These are phyloP conservation scores for Orchesellides sinensis DNA, from an alignment of 2,888 invertebrate species.

Conservation along the genomic window DNA sequence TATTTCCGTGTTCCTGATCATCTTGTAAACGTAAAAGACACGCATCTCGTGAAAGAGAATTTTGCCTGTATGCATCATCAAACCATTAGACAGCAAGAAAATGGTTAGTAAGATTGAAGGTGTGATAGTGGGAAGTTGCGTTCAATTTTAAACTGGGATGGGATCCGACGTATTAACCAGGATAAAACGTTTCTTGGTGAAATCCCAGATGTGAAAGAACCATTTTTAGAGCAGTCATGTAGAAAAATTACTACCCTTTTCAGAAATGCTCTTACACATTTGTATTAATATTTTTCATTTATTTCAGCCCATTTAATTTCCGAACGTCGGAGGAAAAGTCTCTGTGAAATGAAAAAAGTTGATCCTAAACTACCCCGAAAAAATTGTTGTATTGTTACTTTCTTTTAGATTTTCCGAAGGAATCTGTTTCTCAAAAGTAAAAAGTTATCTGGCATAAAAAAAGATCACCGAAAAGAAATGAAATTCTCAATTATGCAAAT, in stretches of 20 bases:
- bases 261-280: neutral
- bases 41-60: neutral
- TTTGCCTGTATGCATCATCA: slow-evolving; percentile 8
- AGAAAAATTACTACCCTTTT: slow-evolving; percentile 18
- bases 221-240: slow-evolving; percentile 24
- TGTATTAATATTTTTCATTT: slow-evolving; percentile 30
- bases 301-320: slow-evolving; percentile 48
- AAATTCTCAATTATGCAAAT: slow-evolving; percentile 59
- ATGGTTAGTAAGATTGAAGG: neutral
- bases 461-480: slow-evolving; percentile 20
- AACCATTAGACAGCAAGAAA: too few species aligned
- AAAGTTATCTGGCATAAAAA: slow-evolving; percentile 1
- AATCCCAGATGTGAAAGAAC: slow-evolving; percentile 21
- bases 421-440: slow-evolving; percentile 12
- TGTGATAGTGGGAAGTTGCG: neutral
- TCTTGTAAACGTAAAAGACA: neutral
- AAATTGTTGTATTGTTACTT: too few species aligned
- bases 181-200: neutral
- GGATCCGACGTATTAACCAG: too few species aligned
- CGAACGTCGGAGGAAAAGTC: slow-evolving; percentile 23
- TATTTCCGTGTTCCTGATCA: neutral
- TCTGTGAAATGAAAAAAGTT: slow-evolving; percentile 26
- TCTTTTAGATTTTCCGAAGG: neutral
- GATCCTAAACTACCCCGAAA: neutral
- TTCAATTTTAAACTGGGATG: slow-evolving; percentile 1